Conservation (phyloP, 2,888 invertebrate genomes). For the Tetragonisca angustula region DNA sequence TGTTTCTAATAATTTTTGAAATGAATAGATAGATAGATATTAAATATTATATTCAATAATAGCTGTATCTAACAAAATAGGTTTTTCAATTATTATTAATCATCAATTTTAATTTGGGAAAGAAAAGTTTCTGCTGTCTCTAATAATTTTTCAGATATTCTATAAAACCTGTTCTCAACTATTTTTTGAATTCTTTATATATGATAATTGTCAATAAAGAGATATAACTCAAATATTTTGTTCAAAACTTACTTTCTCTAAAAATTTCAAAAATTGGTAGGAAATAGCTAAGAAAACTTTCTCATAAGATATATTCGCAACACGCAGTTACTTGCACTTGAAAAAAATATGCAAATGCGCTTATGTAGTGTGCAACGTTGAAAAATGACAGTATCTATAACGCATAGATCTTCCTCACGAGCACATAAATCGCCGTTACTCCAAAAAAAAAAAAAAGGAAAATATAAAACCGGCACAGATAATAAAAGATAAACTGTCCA, state of each 20-base stretch:
- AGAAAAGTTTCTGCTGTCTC: too few relatives aligned
- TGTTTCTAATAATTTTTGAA: too few relatives aligned
- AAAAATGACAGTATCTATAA: slow-evolving; percentile 2
- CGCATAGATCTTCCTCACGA: neutral
- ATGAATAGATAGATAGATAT: too few relatives aligned
- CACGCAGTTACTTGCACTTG: neutral
- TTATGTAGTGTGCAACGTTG: neutral
- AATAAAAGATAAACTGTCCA: neutral
- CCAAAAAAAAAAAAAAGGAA: neutral
- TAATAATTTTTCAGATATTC: too few relatives aligned
- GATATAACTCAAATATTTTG: neutral
- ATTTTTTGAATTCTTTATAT: too few relatives aligned
- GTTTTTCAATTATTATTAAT: too few relatives aligned
- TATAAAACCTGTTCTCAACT: too few relatives aligned
- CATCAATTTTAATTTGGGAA: too few relatives aligned
- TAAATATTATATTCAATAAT: too few relatives aligned
- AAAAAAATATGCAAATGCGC: neutral
- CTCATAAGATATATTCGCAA: too few relatives aligned
- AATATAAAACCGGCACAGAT: neutral
- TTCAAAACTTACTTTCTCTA: neutral
- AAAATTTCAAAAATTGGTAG: neutral
- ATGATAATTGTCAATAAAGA: too few relatives aligned
- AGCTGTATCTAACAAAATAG: too few relatives aligned
- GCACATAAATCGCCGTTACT: neutral
- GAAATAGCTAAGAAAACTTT: neutral